Base-by-base conservation (phyloP, 2,888 invertebrate genomes). In the Branchinecta sandiegonensis region DNA sequence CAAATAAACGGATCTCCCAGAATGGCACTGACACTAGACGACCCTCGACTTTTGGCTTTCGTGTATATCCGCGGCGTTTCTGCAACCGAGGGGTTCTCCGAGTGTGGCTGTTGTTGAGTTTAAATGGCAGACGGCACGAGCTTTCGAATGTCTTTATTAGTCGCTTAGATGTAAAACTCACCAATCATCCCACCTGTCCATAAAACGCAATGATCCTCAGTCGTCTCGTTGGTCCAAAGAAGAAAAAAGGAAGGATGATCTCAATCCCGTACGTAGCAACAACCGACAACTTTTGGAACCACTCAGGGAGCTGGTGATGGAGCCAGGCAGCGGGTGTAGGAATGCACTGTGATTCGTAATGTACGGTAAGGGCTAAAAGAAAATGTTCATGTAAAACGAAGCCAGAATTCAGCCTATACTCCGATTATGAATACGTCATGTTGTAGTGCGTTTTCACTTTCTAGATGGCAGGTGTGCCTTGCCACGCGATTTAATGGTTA, bases 301-400 rank as follows among this genome's bases (percentile, higher is more conserved):
- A 86, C 5, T 76, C 74, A 13, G 89, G 88, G n/a, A 88, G 76
- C 72, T 87, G 83, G 76, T 87, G 86, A 47, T 82, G 82, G 75
- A 84, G 86, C 86, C 87, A 89, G 1, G 88, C 84, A 47, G 87
- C 75, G 0, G 85, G 82, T 10, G 85, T 86, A 47, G 89, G 89
- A 71, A 89, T 79, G 73, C 86, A 86, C 80, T 88, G 85, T 0
- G 85, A 83, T 77, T 89, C 85, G 77, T 87, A 89, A 76, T 88
- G 85, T 72, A 84, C 80, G 71, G 80, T 81, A 65, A 86, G 76
- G 69, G 85, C 86, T 85, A 74, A 56, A 80, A 71, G 17, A 70
- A 65, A 74, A 74, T 65, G 69, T 50, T 68, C 69, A 69, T 68
- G 13, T 5, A 7, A 13, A 14, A 14, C n/a, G 17, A 14, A 65